Conservation (phyloP, 2,113 vertebrate genomes). For the Nettapus auritus region DNA sequence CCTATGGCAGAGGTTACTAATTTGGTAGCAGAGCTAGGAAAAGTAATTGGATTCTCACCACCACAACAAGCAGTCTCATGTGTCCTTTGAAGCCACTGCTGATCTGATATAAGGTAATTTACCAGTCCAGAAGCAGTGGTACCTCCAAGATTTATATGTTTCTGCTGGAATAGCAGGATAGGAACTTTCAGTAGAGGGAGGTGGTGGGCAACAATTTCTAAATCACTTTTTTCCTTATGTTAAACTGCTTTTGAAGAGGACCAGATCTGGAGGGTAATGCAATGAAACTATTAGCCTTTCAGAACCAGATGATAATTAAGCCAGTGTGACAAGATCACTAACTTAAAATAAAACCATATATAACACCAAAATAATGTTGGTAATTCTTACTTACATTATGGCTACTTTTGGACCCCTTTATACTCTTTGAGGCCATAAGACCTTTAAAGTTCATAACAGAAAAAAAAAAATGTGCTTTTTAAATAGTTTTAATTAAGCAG, state of each 20-base stretch:
- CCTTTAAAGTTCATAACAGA: neutral
- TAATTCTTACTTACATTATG: constrained; percentile 32
- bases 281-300: constrained; percentile 39
- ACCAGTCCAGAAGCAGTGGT: neutral
- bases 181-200: constrained; percentile 16
- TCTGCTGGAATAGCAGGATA: neutral
- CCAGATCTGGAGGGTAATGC: neutral
- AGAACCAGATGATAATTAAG: constrained; percentile 1
- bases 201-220: neutral
- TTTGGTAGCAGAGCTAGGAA: neutral
- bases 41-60: neutral
- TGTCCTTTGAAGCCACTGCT: neutral
- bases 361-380: neutral
- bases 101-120: neutral
- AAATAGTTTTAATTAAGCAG: constrained; percentile 25
- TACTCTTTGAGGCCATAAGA: neutral
- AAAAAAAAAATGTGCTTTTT: constrained; percentile 24
- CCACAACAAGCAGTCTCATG: neutral
- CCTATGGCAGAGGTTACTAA: neutral
- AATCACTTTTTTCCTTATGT: neutral
- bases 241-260: neutral
- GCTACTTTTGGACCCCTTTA: neutral
- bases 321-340: neutral
- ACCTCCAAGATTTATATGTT: neutral
- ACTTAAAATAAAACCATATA: too few species aligned